Base-by-base conservation (phyloP, 1,140 invertebrate genomes). In the Drosophila novamexicana region DNA sequence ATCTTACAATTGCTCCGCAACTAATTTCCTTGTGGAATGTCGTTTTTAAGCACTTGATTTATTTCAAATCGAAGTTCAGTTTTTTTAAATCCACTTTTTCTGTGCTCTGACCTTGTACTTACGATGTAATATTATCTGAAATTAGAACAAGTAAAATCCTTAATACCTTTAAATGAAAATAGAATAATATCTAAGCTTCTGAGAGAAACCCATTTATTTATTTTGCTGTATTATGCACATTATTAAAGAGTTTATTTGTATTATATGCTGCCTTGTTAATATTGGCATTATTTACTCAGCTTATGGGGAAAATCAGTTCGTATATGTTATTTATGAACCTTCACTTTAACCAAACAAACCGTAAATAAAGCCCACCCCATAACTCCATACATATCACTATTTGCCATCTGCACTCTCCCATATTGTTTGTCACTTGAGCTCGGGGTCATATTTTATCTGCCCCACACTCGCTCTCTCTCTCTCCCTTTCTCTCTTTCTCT, bases 351-450 rank as follows among this genome's bases (percentile, higher is more conserved):
- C 49, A 8, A 52, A 34, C 32, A 9, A 14, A 34, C 8, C 50
- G 32, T 16, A 47, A 36, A 47, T 36, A 59, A 36, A 36, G n/a
- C 34, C 57, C 10, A 37, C 10, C 58, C 32, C 8, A 40, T 32
- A 12, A 62, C 9, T 52, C 47, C 22, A 10, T 18, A 47, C 12
- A 42, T 68, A 54, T 68, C 47, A 32, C 42, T 18, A 32, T 22
- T 64, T 10, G 14, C 7, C 16, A 32, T 53, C 29, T 34, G 34
- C 50, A 45, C 63, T 59, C 40, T 22, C 7, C 22, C 47, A 50
- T 32, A 72, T 66, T 66, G 69, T 72, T 66, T 66, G 62, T 67
- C 70, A 73, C 56, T 68, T 69, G 49, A 56, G 50, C 71, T 42
- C 6, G 69, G 53, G 62, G 69, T 66, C 69, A 66, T 58, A 72